phyloP scores from a whole-genome alignment of 2,888 invertebrate species.

The Neoaliturus tenellus region DNA sequence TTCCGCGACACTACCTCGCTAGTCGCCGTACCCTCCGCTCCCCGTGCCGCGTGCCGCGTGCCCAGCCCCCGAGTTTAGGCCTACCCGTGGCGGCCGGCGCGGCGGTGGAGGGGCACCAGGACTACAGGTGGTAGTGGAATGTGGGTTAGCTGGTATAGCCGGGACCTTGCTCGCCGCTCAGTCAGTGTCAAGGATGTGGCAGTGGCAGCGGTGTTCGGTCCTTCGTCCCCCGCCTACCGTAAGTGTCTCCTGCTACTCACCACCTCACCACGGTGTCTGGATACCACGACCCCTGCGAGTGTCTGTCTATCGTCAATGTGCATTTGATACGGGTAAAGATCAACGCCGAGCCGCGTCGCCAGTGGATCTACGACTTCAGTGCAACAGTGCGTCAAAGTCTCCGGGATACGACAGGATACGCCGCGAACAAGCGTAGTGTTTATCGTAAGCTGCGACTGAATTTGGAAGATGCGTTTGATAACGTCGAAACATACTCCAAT shows the following conservation, averaged over 20 bases:
- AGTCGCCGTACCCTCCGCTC: too few relatives aligned
- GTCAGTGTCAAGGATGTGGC: slow-evolving; percentile 49
- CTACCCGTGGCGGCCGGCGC: too few relatives aligned
- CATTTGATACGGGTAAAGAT: background rate
- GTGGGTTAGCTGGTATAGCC: background rate
- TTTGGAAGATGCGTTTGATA: too few relatives aligned
- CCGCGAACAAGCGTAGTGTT: background rate
- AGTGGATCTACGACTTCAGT: background rate
- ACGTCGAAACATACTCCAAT: too few relatives aligned
- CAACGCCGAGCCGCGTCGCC: background rate
- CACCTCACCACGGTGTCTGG: background rate
- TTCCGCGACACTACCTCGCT: too few relatives aligned
- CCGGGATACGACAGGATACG: background rate
- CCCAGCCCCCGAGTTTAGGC: background rate
- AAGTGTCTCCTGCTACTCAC: background rate
- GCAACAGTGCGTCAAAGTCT: slow-evolving; percentile 19
- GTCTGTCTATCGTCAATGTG: background rate
- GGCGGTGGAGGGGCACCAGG: slow-evolving; percentile 24
- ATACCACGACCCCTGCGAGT: background rate
- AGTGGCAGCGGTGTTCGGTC: background rate
- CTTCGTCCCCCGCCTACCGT: background rate
- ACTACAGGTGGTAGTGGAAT: background rate
- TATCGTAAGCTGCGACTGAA: too few relatives aligned
- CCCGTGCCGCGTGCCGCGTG: too few relatives aligned
- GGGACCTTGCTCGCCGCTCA: background rate